A percentile compares a stretch with the other conserved stretches of the same genome.
Conservation (phyloP, 2,797 vertebrate species). For the Helicolenus hilgendorfi region DNA sequence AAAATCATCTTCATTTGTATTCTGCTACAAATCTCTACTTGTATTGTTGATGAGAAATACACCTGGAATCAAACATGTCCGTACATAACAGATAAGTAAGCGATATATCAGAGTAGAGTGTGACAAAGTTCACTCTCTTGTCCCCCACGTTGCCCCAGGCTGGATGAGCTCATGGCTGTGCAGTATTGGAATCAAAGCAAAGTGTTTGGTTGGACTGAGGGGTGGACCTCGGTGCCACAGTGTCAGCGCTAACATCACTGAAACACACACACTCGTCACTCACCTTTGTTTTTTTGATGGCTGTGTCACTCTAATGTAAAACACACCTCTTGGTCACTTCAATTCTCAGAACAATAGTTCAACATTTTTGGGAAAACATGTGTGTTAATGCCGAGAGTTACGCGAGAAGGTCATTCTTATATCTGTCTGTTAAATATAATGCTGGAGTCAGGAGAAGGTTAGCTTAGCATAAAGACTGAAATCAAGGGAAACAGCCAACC, state of each 20-base stretch:
- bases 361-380: not conserved
- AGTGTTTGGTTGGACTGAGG: constrained; percentile 76
- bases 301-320: constrained; percentile 33
- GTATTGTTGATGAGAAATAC: not conserved
- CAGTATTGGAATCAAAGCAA: constrained; percentile 77
- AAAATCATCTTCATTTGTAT: not conserved
- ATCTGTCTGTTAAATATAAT: not conserved
- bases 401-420: not conserved
- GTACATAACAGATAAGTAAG: constrained; percentile 78
- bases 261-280: constrained; percentile 54
- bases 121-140: constrained; percentile 82
- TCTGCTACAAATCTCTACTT: not conserved
- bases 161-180: constrained; percentile 84
- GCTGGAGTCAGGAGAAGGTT: not conserved
- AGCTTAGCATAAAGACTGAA: not conserved
- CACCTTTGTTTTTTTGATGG: constrained; percentile 54
- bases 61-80: constrained; percentile 47
- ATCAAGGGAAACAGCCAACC: not conserved
- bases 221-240: constrained; percentile 69
- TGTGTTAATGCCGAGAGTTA: not conserved
- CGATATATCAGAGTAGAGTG: constrained; percentile 79
- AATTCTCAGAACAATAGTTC: not conserved
- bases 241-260: constrained; percentile 67
- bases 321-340: constrained; percentile 8
- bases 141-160: constrained; percentile 61